Conservation (phyloP, 2,888 invertebrate species). For the Lochmaea capreae region DNA sequence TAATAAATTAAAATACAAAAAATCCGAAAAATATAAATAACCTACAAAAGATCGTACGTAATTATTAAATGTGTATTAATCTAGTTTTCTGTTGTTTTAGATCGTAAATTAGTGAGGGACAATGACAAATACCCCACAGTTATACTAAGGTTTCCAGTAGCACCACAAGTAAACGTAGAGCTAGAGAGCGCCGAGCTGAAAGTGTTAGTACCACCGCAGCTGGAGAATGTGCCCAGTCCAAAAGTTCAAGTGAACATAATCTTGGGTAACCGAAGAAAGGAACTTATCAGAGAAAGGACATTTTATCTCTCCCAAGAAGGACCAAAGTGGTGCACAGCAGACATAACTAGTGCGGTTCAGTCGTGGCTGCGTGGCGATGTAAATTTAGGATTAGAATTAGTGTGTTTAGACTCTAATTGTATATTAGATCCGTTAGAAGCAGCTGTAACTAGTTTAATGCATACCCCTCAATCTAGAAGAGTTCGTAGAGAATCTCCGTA, state of each 20-base stretch:
- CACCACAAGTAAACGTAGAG: constrained; percentile 45
- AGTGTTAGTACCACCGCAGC: constrained; percentile 60
- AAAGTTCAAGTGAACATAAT: constrained; percentile 62
- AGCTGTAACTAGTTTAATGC: constrained; percentile 60
- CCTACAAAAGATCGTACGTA: no score
- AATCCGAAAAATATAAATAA: no score
- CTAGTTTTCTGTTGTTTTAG: constrained; percentile 54
- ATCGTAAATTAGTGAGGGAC: constrained; percentile 53
- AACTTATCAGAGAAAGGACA: constrained; percentile 61
- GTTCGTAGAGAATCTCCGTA: constrained; percentile 54
- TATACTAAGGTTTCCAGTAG: constrained; percentile 57
- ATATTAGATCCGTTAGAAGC: constrained; percentile 62
- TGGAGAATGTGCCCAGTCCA: constrained; percentile 47
- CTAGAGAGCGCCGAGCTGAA: constrained; percentile 67
- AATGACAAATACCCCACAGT: constrained; percentile 49
- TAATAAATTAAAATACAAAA: background rate
- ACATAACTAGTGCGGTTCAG: constrained; percentile 68
- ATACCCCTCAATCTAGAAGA: constrained; percentile 55
- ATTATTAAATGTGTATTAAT: background rate
- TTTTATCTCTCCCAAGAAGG: constrained; percentile 60
- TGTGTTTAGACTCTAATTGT: constrained; percentile 67
- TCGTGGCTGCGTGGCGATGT: constrained; percentile 66
- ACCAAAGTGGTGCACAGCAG: constrained; percentile 73
- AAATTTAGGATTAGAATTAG: constrained; percentile 69
- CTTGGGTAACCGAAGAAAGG: constrained; percentile 62